Conservation (phyloP, 1,140 invertebrate species). For the Drosophila teissieri region DNA sequence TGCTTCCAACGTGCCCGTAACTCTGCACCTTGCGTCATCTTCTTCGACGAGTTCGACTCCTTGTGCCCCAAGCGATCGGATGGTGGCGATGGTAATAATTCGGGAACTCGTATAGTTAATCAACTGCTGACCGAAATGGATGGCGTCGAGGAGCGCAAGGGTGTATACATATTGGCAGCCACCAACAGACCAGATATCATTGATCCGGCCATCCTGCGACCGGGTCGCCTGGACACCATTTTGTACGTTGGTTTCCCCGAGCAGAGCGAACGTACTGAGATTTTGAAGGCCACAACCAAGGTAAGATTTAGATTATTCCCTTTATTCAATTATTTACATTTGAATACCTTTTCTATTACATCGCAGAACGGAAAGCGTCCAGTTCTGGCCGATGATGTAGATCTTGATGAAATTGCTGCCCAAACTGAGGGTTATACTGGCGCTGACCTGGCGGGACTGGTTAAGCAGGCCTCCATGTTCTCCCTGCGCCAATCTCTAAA, state of each 20-base stretch:
- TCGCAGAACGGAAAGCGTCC: constrained; percentile 91
- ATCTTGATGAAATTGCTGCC: constrained; percentile 89
- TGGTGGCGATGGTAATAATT: constrained; percentile 89
- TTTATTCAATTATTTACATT: not conserved
- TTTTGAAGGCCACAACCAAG: constrained; percentile 96
- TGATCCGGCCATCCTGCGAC: constrained; percentile 97
- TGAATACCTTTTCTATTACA: constrained; percentile 16
- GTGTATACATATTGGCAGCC: constrained; percentile 97
- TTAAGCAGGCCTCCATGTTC: constrained; percentile 92
- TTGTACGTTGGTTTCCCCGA: constrained; percentile 97
- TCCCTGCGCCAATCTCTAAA: constrained; percentile 89
- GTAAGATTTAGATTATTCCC: constrained; percentile 84
- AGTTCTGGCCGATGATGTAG: constrained; percentile 90
- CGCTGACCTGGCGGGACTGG: constrained; percentile 95
- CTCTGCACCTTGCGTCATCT: constrained; percentile 99
- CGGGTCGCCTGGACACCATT: constrained; percentile 96
- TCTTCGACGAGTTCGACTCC: constrained; percentile 99
- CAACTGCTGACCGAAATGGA: constrained; percentile 99
- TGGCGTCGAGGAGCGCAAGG: constrained; percentile 94
- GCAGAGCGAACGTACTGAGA: constrained; percentile 92
- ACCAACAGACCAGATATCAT: constrained; percentile 99
- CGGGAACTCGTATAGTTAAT: constrained; percentile 95
- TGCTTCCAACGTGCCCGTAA: constrained; percentile 97
- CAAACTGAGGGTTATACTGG: constrained; percentile 94
- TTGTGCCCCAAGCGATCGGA: constrained; percentile 95